Evolutionary conservation across 2,888 invertebrate species (phyloP), one percentile per base, ranked within the genome.

Genomic region (Melangyna quadrimaculata): DNA sequence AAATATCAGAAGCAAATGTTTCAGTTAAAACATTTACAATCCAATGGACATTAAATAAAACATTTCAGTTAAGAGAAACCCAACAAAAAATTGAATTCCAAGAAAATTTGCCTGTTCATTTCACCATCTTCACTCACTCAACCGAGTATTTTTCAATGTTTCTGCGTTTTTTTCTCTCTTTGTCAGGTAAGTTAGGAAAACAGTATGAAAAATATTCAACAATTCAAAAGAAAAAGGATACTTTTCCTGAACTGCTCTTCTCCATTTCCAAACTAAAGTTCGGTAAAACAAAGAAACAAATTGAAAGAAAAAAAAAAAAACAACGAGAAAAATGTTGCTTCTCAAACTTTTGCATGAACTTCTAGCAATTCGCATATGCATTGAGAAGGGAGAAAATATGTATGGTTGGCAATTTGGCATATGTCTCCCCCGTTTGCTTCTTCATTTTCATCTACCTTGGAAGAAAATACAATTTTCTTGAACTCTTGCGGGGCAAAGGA

Each of bases 11-110:
- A 65, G 35, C 55, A 55, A 83, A 78, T 83, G 59, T 74, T 78
- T 53, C 70, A 78, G 78, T 83, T 74, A 83, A 83, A 78, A 74
- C 74, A 83, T 78, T 78, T 74, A 74, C 78, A 78, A 83, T 40
- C 74, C 59, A 70, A 78, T 73, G 70, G 78, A 78, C 83, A 78
- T 61, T 74, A 74, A 74, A 83, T 74, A 74, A 29, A 55, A 78
- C 69, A 78, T 83, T 65, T 73, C 70, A 78, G 63, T 78, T 71
- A 37, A n/a, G 24, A 35, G 3, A 37, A 55, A n/a, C n/a, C n/a
- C 3, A 48, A 48, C 22, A 29, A n/a, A 29, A 17, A 40, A 24
- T n/a, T 27, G 51, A 78, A 83, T 83, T 74, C 70, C 43, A 19
- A 51, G 48, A 40, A 40, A 57, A 83, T 74, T 43, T 55, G 19